Evolutionary conservation across 2,113 vertebrate species (phyloP).

Genomic region (Cichladusa arquata): DNA sequence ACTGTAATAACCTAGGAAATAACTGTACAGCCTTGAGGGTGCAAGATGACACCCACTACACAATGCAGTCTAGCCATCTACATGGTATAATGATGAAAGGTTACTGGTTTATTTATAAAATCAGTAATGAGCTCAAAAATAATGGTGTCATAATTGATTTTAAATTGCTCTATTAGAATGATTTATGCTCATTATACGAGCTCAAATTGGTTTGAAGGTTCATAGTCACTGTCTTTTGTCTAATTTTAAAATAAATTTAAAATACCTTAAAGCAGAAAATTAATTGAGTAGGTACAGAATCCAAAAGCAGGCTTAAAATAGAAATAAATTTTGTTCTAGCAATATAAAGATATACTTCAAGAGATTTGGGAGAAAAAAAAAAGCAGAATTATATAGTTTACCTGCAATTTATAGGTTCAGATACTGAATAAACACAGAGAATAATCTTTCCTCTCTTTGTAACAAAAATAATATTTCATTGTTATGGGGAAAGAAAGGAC

Average conservation of each 20-base stretch:
- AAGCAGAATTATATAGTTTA: background rate
- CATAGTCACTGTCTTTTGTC: constrained; percentile 7
- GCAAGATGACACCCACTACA: background rate
- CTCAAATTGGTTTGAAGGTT: constrained; percentile 58
- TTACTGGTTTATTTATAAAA: constrained; percentile 65
- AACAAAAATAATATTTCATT: background rate
- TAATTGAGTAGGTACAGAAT: background rate
- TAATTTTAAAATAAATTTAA: constrained; percentile 58
- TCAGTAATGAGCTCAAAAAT: constrained; percentile 46
- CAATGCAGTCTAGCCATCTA: background rate
- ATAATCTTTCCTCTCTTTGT: background rate
- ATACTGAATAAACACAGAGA: background rate
- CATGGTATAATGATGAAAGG: background rate
- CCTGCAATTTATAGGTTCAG: background rate
- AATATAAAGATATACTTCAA: background rate
- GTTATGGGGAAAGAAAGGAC: background rate
- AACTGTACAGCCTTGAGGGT: background rate
- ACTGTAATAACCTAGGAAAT: background rate
- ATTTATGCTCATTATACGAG: constrained; percentile 58
- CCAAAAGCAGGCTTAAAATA: background rate
- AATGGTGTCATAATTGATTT: constrained; percentile 55
- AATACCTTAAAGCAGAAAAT: constrained; percentile 44
- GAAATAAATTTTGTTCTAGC: background rate
- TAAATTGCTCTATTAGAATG: constrained; percentile 63
- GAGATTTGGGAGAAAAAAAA: background rate